phyloP scores from a whole-genome alignment of 1,140 invertebrate species.

The Ceratina calcarata region DNA sequence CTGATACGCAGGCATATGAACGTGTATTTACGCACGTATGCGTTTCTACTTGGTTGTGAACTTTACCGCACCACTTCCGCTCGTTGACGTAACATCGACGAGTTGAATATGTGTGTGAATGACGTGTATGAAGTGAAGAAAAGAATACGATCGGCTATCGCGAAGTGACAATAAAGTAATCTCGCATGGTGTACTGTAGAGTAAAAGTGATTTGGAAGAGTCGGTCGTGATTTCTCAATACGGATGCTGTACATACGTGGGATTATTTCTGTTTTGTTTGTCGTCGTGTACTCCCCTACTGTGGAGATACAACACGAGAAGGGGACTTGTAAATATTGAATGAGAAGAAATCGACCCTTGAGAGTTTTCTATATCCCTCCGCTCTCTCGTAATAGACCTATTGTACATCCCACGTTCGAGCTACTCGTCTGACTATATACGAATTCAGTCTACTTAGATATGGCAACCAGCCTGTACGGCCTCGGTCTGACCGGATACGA shows the following conservation, averaged over 20 bases:
- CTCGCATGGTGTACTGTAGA: no score
- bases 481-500: not conserved
- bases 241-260: no score
- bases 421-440: not conserved
- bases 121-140: not conserved
- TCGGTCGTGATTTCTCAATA: no score
- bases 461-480: no score
- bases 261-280: no score
- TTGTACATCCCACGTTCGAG: not conserved
- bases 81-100: not conserved
- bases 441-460: not conserved
- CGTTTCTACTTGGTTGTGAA: not conserved
- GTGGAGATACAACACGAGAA: no score
- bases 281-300: no score
- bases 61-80: not conserved
- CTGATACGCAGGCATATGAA: not conserved
- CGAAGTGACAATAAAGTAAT: no score
- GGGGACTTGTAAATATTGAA: constrained; percentile 8
- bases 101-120: not conserved
- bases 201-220: no score
- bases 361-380: not conserved
- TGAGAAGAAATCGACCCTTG: not conserved
- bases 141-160: not conserved
- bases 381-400: not conserved
- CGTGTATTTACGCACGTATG: not conserved